Conservation (phyloP, 2,888 invertebrate species). For the Drosophila neoperkinsi region DNA sequence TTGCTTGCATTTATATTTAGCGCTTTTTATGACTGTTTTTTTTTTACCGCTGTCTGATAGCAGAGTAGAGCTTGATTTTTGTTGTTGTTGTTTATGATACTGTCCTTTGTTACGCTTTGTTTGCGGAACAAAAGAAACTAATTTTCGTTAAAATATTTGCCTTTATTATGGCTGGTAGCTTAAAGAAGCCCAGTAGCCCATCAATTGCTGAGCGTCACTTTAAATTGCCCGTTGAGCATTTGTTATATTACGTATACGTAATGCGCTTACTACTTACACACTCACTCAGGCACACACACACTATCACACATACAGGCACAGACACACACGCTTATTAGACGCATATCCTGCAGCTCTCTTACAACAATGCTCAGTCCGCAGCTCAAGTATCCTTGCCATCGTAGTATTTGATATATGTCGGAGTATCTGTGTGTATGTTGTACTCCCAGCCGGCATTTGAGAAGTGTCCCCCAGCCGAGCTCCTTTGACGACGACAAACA, state of each 20-base stretch:
- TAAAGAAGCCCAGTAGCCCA: slow-evolving; percentile 25
- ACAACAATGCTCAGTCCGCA: slow-evolving; percentile 67
- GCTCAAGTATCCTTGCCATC: slow-evolving; percentile 46
- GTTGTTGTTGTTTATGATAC: background rate
- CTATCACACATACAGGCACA: slow-evolving; percentile 12
- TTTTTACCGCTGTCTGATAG: slow-evolving; percentile 34
- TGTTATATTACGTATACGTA: slow-evolving; percentile 71
- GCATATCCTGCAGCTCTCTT: slow-evolving; percentile 64
- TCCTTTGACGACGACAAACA: slow-evolving; percentile 78
- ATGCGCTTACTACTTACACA: slow-evolving; percentile 61
- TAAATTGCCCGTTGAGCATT: slow-evolving; percentile 51
- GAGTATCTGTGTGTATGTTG: background rate
- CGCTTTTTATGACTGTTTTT: slow-evolving; percentile 23
- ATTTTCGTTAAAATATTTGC: slow-evolving; percentile 59
- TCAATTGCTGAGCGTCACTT: slow-evolving; percentile 43
- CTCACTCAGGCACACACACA: slow-evolving; percentile 15
- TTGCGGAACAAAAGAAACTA: slow-evolving; percentile 52
- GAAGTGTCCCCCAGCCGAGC: slow-evolving; percentile 57
- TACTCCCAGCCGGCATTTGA: slow-evolving; percentile 28
- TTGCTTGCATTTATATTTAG: slow-evolving; percentile 19
- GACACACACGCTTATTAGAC: slow-evolving; percentile 71
- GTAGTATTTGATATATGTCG: slow-evolving; percentile 32
- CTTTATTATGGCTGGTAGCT: slow-evolving; percentile 42
- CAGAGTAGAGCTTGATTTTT: slow-evolving; percentile 29
- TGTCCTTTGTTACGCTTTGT: background rate